A percentile compares a stretch with the other conserved stretches of the same genome.
These are phyloP conservation scores for Perodicticus potto DNA, from an alignment of 2,797 vertebrate species.

Conservation along the genomic window DNA sequence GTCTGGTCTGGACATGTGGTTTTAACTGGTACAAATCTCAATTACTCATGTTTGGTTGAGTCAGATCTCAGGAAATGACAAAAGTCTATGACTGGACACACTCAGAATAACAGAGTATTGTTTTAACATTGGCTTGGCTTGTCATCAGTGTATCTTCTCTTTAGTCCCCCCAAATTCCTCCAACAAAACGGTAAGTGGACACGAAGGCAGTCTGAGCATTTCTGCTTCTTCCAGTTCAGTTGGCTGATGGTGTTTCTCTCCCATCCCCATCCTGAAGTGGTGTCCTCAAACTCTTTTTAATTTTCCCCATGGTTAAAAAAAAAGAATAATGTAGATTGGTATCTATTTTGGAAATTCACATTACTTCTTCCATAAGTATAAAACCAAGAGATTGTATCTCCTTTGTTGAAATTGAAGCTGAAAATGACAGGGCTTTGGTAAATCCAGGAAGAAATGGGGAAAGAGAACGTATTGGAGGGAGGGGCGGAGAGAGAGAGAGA, in stretches of 20 bases:
- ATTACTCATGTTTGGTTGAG: neutral
- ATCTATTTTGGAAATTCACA: neutral
- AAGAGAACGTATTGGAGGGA: neutral
- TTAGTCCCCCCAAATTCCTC: neutral
- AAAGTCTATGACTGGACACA: neutral
- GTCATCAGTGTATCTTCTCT: neutral
- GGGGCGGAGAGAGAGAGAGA: too few relatives aligned
- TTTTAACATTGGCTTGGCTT: neutral
- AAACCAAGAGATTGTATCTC: neutral
- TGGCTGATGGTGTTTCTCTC: neutral
- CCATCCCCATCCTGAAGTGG: neutral
- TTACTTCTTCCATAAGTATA: neutral
- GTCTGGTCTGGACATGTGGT: neutral
- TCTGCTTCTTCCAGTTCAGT: neutral
- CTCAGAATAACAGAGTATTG: neutral
- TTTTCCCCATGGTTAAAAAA: neutral
- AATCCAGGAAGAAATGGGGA: neutral
- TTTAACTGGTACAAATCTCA: neutral
- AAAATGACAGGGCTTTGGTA: neutral
- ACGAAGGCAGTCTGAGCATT: neutral
- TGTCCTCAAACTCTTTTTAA: neutral
- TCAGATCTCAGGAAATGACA: conserved; percentile 12
- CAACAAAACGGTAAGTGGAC: neutral
- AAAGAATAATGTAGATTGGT: neutral
- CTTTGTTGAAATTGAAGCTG: neutral